phyloP scores from a whole-genome alignment of 2,888 invertebrate species.

The Crioceris asparagi region DNA sequence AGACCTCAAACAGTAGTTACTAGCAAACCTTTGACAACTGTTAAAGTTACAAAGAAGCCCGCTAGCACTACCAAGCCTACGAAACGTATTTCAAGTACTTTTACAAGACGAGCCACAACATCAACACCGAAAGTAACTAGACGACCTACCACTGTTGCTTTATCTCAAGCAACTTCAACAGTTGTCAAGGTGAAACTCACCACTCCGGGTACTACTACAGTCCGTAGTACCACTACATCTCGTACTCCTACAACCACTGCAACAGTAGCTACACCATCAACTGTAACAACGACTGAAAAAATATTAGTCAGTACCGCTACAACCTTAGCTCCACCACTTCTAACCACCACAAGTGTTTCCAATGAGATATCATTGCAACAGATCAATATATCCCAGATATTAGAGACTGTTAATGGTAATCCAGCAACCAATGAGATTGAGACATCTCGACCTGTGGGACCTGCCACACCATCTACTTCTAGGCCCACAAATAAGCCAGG shows the following conservation, averaged over 20 bases:
- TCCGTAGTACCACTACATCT: too few species aligned
- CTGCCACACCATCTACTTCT: too few species aligned
- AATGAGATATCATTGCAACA: slow-evolving; percentile 20
- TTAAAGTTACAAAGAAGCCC: slow-evolving; percentile 25
- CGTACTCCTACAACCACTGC: slow-evolving; percentile 17
- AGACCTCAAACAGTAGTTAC: slow-evolving; percentile 13
- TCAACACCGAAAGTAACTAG: neutral
- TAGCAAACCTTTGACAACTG: slow-evolving; percentile 19
- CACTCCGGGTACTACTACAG: neutral
- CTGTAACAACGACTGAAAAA: too few species aligned
- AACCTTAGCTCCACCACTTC: slow-evolving; percentile 21
- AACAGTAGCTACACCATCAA: slow-evolving; percentile 22
- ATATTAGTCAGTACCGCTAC: slow-evolving; percentile 9
- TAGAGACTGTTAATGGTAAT: slow-evolving; percentile 24
- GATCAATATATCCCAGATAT: slow-evolving; percentile 20
- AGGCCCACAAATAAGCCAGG: slow-evolving; percentile 32
- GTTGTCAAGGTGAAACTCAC: slow-evolving; percentile 25
- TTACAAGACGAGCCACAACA: neutral
- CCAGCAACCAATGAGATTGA: slow-evolving; percentile 24
- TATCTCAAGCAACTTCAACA: slow-evolving; percentile 24
- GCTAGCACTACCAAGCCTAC: slow-evolving; percentile 28
- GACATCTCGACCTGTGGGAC: slow-evolving; percentile 14
- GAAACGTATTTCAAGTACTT: slow-evolving; percentile 6
- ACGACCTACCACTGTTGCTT: slow-evolving; percentile 4
- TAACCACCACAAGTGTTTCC: slow-evolving; percentile 21